Evolutionary conservation across 2,113 vertebrate genomes (phyloP).

Genomic region (Gila orcuttii): DNA sequence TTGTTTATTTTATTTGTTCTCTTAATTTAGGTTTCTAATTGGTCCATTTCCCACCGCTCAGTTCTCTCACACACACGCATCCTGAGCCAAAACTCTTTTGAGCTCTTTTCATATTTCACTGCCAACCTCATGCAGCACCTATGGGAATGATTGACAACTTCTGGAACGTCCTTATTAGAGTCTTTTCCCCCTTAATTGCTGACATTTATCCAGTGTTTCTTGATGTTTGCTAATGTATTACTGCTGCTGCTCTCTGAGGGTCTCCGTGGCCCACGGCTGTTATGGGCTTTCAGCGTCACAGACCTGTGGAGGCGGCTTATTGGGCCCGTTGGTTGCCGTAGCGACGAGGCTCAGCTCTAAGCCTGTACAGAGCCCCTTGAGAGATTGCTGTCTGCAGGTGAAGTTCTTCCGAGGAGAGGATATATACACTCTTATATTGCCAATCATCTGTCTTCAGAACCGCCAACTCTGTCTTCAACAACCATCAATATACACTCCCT

Average conservation of each 20-base stretch:
- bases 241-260: slow-evolving; percentile 94
- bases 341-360: slow-evolving; percentile 94
- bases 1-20: slow-evolving; percentile 19
- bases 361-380: slow-evolving; percentile 89
- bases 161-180: slow-evolving; percentile 95
- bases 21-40: slow-evolving; percentile 1
- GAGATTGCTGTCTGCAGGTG: slow-evolving; percentile 95
- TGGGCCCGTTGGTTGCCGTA: slow-evolving; percentile 93
- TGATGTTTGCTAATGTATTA: slow-evolving; percentile 99
- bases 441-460: slow-evolving; percentile 16
- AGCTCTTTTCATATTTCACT: slow-evolving; percentile 43
- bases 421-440: slow-evolving; percentile 76
- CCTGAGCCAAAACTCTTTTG: neutral
- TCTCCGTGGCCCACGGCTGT: slow-evolving; percentile 89
- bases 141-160: slow-evolving; percentile 90
- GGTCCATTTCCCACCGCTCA: slow-evolving; percentile 24
- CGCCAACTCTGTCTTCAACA: neutral
- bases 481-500: neutral
- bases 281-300: slow-evolving; percentile 94
- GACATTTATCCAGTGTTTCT: slow-evolving; percentile 99
- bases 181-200: slow-evolving; percentile 96
- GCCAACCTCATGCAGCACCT: slow-evolving; percentile 76
- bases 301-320: slow-evolving; percentile 89
- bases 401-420: slow-evolving; percentile 88
- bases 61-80: neutral